Percentiles rank a stretch among this genome's conserved stretches.
Evolutionary conservation across 2,797 vertebrate genomes (phyloP).

Genomic region (Eutrigla gurnardus): DNA sequence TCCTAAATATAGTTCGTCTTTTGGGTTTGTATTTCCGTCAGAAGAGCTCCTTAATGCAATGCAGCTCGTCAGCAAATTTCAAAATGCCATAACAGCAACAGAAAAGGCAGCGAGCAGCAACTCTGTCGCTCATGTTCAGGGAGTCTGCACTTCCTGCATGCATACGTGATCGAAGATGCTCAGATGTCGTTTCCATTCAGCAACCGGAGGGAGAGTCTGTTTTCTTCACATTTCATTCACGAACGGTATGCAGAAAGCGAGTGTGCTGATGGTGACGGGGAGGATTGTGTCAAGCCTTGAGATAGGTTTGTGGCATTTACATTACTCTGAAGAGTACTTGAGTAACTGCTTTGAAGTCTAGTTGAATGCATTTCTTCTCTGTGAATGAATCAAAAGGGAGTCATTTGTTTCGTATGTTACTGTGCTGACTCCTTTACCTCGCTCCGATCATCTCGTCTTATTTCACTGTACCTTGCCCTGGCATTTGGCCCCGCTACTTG

Average conservation of each 20-base stretch:
- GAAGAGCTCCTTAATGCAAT: not conserved
- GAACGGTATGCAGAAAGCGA: not conserved
- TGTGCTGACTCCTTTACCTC: not conserved
- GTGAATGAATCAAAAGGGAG: constrained; percentile 1
- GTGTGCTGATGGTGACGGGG: not conserved
- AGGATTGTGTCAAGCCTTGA: not conserved
- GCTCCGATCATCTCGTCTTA: not conserved
- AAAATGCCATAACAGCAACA: constrained; percentile 4
- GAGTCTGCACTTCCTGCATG: not conserved
- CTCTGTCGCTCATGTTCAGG: not conserved
- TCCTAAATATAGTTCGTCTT: not conserved
- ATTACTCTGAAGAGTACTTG: not conserved
- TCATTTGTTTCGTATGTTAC: not conserved
- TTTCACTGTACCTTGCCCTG: constrained; percentile 20
- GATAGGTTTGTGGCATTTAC: not conserved
- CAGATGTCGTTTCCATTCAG: not conserved
- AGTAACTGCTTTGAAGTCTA: too few relatives aligned
- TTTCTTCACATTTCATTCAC: not conserved
- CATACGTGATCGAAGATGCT: not conserved
- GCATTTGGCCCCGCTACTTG: constrained; percentile 15
- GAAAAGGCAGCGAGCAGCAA: not conserved
- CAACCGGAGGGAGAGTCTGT: not conserved
- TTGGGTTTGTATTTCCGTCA: not conserved
- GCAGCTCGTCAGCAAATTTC: not conserved
- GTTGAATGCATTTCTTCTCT: not conserved